A percentile compares a stretch with the other conserved stretches of the same genome.
Evolutionary conservation across 2,113 vertebrate genomes (phyloP).

Genomic region (Zapornia atra): DNA sequence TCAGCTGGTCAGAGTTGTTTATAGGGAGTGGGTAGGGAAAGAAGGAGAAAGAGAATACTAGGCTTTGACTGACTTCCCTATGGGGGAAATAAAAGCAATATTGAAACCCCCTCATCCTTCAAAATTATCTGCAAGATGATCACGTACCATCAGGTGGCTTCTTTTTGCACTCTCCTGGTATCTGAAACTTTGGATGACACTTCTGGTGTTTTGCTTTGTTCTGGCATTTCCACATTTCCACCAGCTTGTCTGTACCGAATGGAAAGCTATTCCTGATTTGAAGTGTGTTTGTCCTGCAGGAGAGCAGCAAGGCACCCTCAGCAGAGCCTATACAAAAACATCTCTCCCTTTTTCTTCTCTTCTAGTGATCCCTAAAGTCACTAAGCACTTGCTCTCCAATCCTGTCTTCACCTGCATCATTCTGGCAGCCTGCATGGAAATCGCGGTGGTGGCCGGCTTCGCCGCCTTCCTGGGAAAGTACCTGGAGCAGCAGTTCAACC

Average conservation of each 20-base stretch:
- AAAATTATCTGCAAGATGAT: neutral
- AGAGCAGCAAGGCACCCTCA: neutral
- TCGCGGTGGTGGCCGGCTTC: conserved; percentile 94
- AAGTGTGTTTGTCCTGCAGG: neutral
- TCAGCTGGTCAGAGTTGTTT: rapidly evolving
- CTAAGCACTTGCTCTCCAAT: conserved; percentile 94
- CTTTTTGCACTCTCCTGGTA: neutral
- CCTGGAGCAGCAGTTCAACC: conserved; percentile 97
- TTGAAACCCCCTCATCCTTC: neutral
- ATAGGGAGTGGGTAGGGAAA: neutral
- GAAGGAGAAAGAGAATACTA: neutral
- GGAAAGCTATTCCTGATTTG: neutral
- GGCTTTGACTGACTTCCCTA: neutral
- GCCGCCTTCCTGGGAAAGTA: conserved; percentile 97
- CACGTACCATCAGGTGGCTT: neutral
- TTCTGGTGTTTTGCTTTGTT: neutral
- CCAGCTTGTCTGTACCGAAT: neutral
- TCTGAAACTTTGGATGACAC: neutral
- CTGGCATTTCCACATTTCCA: neutral
- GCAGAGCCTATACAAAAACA: neutral
- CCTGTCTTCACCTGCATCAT: conserved; percentile 97
- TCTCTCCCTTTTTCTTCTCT: neutral
- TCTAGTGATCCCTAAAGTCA: conserved; percentile 95
- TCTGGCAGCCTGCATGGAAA: conserved; percentile 97
- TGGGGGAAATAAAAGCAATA: neutral